These are phyloP conservation scores for Polyommatus iphigenia DNA, from an alignment of 2,888 invertebrate species.

Conservation along the genomic window DNA sequence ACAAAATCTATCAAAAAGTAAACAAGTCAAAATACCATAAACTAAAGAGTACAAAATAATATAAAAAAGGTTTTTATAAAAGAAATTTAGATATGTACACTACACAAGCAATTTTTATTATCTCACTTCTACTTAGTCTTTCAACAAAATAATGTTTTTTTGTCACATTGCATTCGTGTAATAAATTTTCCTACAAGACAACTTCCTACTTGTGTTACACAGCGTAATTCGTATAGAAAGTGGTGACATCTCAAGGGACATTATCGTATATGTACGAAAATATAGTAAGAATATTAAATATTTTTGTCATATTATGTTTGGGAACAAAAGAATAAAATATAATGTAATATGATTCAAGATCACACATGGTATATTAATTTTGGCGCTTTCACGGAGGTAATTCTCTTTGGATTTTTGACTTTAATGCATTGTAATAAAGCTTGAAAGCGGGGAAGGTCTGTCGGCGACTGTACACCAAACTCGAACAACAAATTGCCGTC, in stretches of 20 bases:
- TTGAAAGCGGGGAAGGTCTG: not conserved
- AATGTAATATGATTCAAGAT: not conserved
- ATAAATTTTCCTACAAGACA: not conserved
- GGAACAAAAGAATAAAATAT: too few species aligned
- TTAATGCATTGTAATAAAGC: too few species aligned
- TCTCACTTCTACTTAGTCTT: not conserved
- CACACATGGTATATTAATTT: not conserved
- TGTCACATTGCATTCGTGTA: not conserved
- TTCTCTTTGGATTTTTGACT: not conserved
- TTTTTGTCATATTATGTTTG: not conserved
- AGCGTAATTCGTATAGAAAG: not conserved
- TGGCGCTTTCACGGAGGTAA: not conserved
- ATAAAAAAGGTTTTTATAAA: too few species aligned
- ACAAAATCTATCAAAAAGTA: too few species aligned
- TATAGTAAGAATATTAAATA: not conserved
- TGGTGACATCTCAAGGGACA: not conserved
- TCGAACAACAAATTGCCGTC: not conserved
- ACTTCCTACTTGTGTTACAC: slow-evolving; percentile 1
- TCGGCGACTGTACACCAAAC: not conserved
- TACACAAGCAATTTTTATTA: too few species aligned
- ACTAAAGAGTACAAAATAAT: too few species aligned
- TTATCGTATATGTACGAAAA: not conserved
- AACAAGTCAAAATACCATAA: too few species aligned
- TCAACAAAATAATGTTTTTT: not conserved
- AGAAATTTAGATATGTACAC: too few species aligned